phyloP scores from a whole-genome alignment of 2,113 vertebrate genomes.

The Dascyllus trimaculatus region DNA sequence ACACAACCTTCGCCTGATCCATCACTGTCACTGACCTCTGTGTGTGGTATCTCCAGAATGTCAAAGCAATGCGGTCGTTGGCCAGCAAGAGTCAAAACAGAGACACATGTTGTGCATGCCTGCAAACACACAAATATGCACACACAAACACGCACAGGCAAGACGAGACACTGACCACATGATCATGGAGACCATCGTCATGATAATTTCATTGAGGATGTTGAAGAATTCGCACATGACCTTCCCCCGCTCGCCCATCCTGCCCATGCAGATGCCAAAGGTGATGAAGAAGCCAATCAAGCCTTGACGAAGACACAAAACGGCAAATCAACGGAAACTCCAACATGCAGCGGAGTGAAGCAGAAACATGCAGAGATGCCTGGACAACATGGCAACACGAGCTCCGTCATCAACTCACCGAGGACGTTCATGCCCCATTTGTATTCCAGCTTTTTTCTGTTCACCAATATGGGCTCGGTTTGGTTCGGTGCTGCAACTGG shows the following conservation, averaged over 20 bases:
- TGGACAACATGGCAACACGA: not conserved
- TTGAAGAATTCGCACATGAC: conserved; percentile 90
- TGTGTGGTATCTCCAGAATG: conserved; percentile 50
- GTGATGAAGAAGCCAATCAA: conserved; percentile 91
- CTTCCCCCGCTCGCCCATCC: conserved; percentile 87
- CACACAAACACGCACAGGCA: not conserved
- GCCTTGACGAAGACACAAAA: conserved; percentile 73
- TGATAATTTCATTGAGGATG: conserved; percentile 91
- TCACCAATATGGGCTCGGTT: conserved; percentile 76
- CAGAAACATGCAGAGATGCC: not conserved
- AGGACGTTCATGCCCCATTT: conserved; percentile 91
- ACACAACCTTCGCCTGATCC: conserved; percentile 37
- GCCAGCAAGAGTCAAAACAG: conserved; percentile 53
- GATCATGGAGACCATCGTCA: conserved; percentile 90
- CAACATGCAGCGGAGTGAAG: not conserved
- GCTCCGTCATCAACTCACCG: conserved; percentile 73
- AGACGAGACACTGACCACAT: conserved; percentile 85
- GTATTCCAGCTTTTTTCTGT: conserved; percentile 85
- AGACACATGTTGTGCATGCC: conserved; percentile 13
- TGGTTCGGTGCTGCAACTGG: conserved; percentile 68
- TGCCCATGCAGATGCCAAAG: conserved; percentile 88
- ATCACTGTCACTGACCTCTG: conserved; percentile 52
- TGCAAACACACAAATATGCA: not conserved
- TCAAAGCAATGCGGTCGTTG: conserved; percentile 49
- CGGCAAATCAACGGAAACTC: not conserved